Evolutionary conservation across 2,797 vertebrate genomes (phyloP).

Genomic region (Gadopsis bispinosus): DNA sequence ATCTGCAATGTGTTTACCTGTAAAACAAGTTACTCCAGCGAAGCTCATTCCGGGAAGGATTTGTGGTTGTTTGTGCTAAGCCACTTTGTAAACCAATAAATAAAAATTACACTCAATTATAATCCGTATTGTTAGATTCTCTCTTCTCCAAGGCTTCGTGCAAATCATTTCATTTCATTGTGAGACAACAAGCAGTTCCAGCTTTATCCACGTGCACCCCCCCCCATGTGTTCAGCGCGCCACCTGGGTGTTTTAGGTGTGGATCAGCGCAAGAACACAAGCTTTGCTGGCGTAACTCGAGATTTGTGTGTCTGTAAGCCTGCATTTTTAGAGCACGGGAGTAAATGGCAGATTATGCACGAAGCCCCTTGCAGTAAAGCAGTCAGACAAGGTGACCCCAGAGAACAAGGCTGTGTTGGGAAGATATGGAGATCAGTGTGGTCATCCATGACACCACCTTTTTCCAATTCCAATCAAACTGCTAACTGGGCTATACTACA

Average conservation of each 20-base stretch:
- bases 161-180: conserved; percentile 41
- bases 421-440: conserved; percentile 86
- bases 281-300: conserved; percentile 10
- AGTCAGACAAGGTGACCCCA: conserved; percentile 80
- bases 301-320: conserved; percentile 48
- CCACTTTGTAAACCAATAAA: conserved; percentile 33
- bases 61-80: conserved; percentile 33
- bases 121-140: conserved; percentile 21
- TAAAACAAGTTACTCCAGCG: background rate
- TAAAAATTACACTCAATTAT: conserved; percentile 2
- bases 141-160: conserved; percentile 29
- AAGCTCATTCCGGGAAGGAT: conserved; percentile 14
- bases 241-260: conserved; percentile 50
- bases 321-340: conserved; percentile 50
- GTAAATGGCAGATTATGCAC: conserved; percentile 76
- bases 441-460: conserved; percentile 76
- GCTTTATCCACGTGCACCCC: conserved; percentile 28
- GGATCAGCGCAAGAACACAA: conserved; percentile 46
- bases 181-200: conserved; percentile 44
- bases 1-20: conserved; percentile 16
- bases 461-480: conserved; percentile 8
- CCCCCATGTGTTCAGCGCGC: conserved; percentile 12
- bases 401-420: conserved; percentile 79
- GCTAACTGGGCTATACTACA: conserved; percentile 6
- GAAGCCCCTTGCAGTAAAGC: conserved; percentile 64